Base-by-base conservation (phyloP, 2,797 vertebrate genomes). In the Tragelaphus oryx region DNA sequence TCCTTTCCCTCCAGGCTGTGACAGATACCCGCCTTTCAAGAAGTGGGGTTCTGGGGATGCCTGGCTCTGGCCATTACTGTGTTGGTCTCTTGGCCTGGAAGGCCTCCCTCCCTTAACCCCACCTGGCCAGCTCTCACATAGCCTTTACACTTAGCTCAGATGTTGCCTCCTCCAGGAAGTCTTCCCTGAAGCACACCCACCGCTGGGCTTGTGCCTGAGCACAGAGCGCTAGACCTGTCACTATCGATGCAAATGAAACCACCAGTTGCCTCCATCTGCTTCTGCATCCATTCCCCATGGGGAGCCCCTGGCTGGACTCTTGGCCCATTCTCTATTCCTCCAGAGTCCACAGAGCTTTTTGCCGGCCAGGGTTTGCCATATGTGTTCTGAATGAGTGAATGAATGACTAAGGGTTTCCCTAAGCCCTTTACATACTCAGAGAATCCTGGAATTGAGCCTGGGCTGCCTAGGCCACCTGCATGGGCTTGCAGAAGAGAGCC, bases 141-240 rank as follows among this genome's bases (percentile, higher is more conserved):
- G 33, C 26, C 76, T 52, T 44, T 54, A 48, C 12, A 84, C 13
- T 13, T 7, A 28, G 14, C 11, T 76, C 20, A 68, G 75, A 46
- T 3, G 1, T 17, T 26, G 4, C 50, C 76, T 85, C 75, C 57
- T 90, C 60, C 59, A 46, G 74, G 59, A 79, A 79, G 92, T 1
- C 24, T 41, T 89, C 57, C 57, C 68, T 57, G 84, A 74, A 78
- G 82, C 76, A n/a, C 41, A 59, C 41, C 55, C 2, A 0, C n/a
- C n/a, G 0, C 20, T 28, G 30, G 22, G 24, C 30, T 6, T 17
- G 30, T 33, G n/a, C 46, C 78, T n/a, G 0, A 28, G 28, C 22
- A 28, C 1, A 33, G 10, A 1, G 0, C 1, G 1, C 74, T 65
- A 22, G 24, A 1, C 6, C 3, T 2, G 26, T 41, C 20, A 50